Percentiles rank a stretch among this genome's conserved stretches.
Conservation (phyloP, 2,888 invertebrate genomes). For the Harpalus rufipes region DNA sequence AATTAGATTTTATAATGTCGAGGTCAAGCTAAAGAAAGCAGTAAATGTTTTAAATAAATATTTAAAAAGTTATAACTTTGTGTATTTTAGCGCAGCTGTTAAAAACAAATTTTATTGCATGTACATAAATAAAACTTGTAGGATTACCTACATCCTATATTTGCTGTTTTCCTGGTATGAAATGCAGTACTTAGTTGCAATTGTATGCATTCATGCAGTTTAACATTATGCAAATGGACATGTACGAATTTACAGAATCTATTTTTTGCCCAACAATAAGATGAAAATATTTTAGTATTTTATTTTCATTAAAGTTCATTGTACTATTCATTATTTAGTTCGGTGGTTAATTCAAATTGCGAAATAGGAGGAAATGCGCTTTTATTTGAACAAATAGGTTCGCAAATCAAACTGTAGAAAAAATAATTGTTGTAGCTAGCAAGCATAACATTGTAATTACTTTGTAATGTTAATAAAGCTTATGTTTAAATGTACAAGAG, state of each 20-base stretch:
- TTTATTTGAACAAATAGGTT: conserved; percentile 18
- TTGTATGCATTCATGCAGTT: too few species aligned
- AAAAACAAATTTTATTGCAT: too few species aligned
- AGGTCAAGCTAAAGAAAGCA: conserved; percentile 12
- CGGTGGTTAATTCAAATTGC: not conserved
- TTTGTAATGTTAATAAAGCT: conserved; percentile 47
- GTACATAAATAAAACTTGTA: too few species aligned
- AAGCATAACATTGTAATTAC: conserved; percentile 34
- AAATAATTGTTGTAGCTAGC: conserved; percentile 30
- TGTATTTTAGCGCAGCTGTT: too few species aligned
- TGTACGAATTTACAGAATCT: too few species aligned
- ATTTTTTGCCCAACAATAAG: too few species aligned
- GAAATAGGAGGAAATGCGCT: conserved; percentile 15
- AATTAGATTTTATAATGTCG: conserved; percentile 25
- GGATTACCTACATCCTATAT: too few species aligned
- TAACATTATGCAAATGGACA: too few species aligned
- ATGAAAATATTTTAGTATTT: not conserved
- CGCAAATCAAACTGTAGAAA: not conserved
- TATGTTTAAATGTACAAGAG: conserved; percentile 35
- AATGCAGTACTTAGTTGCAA: too few species aligned
- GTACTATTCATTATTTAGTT: not conserved
- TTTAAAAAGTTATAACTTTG: too few species aligned
- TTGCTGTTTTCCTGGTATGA: too few species aligned
- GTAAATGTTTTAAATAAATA: not conserved
- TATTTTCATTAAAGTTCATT: not conserved